Percentiles rank a stretch among this genome's conserved stretches.
Evolutionary conservation across 2,113 vertebrate species (phyloP).

Genomic region (Nettapus auritus): DNA sequence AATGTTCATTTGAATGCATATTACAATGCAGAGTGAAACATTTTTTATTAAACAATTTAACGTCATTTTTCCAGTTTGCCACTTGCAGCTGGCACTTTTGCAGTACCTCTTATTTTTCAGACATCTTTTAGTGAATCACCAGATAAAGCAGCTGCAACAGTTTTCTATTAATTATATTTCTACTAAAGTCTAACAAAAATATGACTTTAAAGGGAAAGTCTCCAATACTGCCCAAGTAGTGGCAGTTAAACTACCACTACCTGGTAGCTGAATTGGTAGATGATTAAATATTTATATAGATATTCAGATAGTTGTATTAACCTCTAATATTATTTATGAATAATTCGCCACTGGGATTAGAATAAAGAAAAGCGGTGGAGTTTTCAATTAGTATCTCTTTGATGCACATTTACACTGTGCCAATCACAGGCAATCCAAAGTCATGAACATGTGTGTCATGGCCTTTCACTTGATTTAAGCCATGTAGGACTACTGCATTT

Average conservation of each 20-base stretch:
- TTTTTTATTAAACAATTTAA: conserved; percentile 42
- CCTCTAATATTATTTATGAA: conserved; percentile 9
- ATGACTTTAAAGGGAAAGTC: background rate
- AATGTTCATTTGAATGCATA: background rate
- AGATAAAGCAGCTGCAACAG: conserved; percentile 34
- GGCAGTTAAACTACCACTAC: background rate
- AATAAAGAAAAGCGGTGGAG: background rate
- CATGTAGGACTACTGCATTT: background rate
- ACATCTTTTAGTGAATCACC: background rate
- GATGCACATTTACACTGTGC: background rate
- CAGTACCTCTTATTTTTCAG: conserved; percentile 40
- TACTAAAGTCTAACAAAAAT: conserved; percentile 33
- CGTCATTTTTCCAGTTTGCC: conserved; percentile 1
- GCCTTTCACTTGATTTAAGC: background rate
- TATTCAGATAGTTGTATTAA: conserved; percentile 19
- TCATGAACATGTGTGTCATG: background rate
- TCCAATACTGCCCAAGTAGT: background rate
- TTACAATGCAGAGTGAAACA: background rate
- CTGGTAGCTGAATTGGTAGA: background rate
- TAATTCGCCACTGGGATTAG: background rate
- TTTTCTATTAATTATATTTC: conserved; percentile 31
- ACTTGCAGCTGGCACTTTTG: conserved; percentile 40
- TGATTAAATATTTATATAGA: conserved; percentile 48
- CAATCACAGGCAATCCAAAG: background rate
- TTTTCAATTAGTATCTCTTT: background rate